Conservation (phyloP, 2,888 invertebrate genomes). For the Mechanitis mazaeus region DNA sequence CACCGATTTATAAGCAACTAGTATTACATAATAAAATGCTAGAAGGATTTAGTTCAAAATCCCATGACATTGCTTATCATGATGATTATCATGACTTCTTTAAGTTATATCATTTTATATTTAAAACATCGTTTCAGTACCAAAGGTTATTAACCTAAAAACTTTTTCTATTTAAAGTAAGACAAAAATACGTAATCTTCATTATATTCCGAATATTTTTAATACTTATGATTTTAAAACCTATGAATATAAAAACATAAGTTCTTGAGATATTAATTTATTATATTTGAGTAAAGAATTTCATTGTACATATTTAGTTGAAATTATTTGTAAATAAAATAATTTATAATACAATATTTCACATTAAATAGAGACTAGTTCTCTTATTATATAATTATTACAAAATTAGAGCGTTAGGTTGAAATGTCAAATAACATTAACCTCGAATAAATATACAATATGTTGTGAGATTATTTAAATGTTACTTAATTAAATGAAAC, state of each 20-base stretch:
- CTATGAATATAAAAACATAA: too few species aligned
- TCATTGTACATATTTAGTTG: background rate
- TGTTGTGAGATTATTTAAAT: too few species aligned
- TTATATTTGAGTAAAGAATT: too few species aligned
- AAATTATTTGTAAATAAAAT: conserved; percentile 9
- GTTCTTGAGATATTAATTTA: too few species aligned
- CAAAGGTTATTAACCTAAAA: too few species aligned
- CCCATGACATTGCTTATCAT: conserved; percentile 25
- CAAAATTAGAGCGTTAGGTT: background rate
- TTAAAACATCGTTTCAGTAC: too few species aligned
- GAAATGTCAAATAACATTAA: background rate
- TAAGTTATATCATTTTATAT: too few species aligned
- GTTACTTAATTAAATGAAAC: too few species aligned
- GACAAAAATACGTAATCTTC: too few species aligned
- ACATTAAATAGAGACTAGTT: conserved; percentile 5
- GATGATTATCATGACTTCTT: background rate
- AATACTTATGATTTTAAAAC: too few species aligned
- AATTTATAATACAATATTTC: conserved; percentile 4
- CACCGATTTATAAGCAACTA: conserved; percentile 22
- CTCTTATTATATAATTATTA: background rate
- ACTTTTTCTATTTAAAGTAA: too few species aligned
- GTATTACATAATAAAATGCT: conserved; percentile 20
- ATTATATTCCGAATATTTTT: too few species aligned
- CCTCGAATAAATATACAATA: background rate
- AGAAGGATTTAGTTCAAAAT: conserved; percentile 10